These are phyloP conservation scores for Drosophila subpulchrella DNA, from an alignment of 1,140 invertebrate genomes.

Conservation along the genomic window DNA sequence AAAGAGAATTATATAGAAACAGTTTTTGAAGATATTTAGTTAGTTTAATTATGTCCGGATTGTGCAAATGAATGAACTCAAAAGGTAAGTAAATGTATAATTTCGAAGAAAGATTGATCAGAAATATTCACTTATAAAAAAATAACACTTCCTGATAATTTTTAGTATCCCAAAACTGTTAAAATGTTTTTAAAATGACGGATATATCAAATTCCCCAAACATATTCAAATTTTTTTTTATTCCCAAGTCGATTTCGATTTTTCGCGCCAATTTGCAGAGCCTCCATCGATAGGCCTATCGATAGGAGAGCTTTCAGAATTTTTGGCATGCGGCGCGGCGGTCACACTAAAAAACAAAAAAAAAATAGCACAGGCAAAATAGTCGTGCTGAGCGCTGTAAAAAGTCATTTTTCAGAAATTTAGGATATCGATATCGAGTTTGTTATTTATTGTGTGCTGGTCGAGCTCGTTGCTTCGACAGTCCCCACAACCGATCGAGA, in stretches of 20 bases:
- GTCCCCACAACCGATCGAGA: neutral
- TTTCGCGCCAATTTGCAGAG: neutral
- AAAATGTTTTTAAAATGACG: no score
- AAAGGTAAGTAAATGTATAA: no score
- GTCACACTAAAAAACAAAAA: slow-evolving; percentile 16
- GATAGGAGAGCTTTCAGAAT: slow-evolving; percentile 15
- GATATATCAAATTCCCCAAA: no score
- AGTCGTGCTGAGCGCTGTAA: slow-evolving; percentile 32
- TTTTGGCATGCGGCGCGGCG: neutral
- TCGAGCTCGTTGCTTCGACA: slow-evolving; percentile 24
- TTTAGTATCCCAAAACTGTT: no score
- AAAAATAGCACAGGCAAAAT: slow-evolving; percentile 20
- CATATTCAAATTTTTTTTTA: neutral
- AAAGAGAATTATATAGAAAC: no score
- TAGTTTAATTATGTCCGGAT: no score
- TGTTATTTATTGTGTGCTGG: slow-evolving; percentile 47
- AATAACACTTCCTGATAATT: no score
- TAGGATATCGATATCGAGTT: slow-evolving; percentile 42
- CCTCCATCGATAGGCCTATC: neutral
- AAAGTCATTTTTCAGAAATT: slow-evolving; percentile 51
- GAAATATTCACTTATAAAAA: no score
- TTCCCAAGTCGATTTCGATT: neutral
- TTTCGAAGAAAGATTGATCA: no score
- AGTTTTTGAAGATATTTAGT: no score
- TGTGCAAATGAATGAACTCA: no score